phyloP scores from a whole-genome alignment of 2,888 invertebrate genomes.

The Chelonus formosanus region DNA sequence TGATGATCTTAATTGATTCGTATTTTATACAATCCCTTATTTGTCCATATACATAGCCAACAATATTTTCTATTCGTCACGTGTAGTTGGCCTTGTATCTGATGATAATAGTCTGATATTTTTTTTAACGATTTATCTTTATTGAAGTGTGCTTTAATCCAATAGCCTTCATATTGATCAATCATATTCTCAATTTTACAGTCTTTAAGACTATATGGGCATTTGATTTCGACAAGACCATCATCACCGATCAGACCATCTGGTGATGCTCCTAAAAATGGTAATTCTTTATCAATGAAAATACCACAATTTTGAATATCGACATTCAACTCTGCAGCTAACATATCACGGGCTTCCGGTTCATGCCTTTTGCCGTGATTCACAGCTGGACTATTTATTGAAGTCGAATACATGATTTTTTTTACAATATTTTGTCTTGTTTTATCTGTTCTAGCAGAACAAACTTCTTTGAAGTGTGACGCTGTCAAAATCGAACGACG shows the following conservation, averaged over 20 bases:
- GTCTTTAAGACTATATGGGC: background rate
- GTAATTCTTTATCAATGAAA: background rate
- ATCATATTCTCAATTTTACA: background rate
- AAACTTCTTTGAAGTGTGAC: background rate
- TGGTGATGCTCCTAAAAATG: background rate
- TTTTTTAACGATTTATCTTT: background rate
- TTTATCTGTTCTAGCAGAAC: background rate
- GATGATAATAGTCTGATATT: background rate
- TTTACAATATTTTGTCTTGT: background rate
- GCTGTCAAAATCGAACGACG: conserved; percentile 3
- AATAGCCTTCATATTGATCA: background rate
- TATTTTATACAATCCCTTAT: too few relatives aligned
- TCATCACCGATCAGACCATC: background rate
- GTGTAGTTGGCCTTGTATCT: background rate
- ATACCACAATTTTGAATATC: background rate
- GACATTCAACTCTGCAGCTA: background rate
- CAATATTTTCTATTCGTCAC: conserved; percentile 2
- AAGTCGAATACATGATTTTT: background rate
- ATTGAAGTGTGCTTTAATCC: background rate
- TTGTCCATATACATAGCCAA: conserved; percentile 56
- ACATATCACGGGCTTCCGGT: background rate
- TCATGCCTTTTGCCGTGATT: background rate
- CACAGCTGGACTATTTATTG: background rate
- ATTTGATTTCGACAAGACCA: background rate
- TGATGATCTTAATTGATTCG: too few relatives aligned